A percentile compares a stretch with the other conserved stretches of the same genome.
Evolutionary conservation across 2,797 vertebrate species (phyloP).

Genomic region (Pseudomugil tenellus): DNA sequence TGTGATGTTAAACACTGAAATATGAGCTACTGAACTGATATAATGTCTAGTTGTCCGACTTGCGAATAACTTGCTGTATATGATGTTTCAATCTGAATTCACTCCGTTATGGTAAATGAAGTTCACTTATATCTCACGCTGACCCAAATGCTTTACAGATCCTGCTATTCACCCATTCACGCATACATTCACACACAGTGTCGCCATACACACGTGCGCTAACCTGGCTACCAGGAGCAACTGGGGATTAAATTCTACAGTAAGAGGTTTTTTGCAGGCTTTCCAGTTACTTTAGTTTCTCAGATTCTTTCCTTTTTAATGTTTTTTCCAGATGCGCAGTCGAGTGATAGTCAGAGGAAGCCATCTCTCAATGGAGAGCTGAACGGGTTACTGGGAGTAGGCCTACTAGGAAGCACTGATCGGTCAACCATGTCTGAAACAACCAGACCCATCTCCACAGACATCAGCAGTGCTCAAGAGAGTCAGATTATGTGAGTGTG

Average conservation of each 20-base stretch:
- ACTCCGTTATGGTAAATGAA: too few species aligned
- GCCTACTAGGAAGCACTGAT: constrained; percentile 84
- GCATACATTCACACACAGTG: too few species aligned
- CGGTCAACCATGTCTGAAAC: constrained; percentile 81
- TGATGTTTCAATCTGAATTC: background rate
- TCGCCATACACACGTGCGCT: too few species aligned
- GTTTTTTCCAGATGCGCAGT: constrained; percentile 72
- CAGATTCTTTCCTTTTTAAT: background rate
- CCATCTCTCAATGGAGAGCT: constrained; percentile 93
- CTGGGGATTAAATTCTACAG: too few species aligned
- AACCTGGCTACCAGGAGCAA: too few species aligned
- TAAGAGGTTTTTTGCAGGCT: too few species aligned
- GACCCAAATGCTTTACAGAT: too few species aligned
- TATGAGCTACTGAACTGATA: too few species aligned
- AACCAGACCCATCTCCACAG: constrained; percentile 80
- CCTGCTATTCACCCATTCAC: too few species aligned
- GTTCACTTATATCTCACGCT: too few species aligned
- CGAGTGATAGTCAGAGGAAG: constrained; percentile 84
- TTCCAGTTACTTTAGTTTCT: background rate
- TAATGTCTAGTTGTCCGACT: too few species aligned
- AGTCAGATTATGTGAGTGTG: constrained; percentile 92
- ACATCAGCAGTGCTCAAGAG: constrained; percentile 85
- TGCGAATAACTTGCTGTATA: background rate
- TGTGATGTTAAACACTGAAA: too few species aligned
- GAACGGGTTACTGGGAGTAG: constrained; percentile 92